Evolutionary conservation across 2,113 vertebrate genomes (phyloP), one percentile per base, ranked within the genome.

Genomic region (Pitta sordida): DNA sequence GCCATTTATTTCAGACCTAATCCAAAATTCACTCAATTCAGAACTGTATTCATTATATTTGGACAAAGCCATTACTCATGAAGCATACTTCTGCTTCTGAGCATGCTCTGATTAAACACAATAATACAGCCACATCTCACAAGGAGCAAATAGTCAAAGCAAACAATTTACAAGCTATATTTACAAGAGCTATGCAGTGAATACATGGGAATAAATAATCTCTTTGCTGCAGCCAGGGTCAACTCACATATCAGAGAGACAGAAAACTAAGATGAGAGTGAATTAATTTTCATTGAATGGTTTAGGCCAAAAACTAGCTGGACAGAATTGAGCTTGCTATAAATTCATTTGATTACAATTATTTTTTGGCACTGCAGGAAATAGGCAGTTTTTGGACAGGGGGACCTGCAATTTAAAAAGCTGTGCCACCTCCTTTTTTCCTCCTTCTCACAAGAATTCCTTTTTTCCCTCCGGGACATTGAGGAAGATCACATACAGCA

Each of bases 131-230:
- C 53, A 65, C 59, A 74, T 51, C 46, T 88, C 63, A 49, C 48
- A 41, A 60, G 77, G 49, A 90, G 13, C 34, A 74, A 82, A 60
- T 4, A 91, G 58, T 43, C 80, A 82, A 87, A 79, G 53, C 62
- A 93, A 91, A 65, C 36, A 80, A 63, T 74, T 81, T 88, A 65
- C 59, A 86, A 70, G 79, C 34, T 86, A 63, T 90, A 79, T 83
- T 93, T 90, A 59, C 59, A 75, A 77, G 63, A 73, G 48, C 39
- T 55, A 14, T 39, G 56, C 71, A 74, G 64, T 5, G 48, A 88
- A 43, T 41, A 76, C n/a, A 44, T 15, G 74, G 41, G 24, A 86
- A 91, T 86, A 78, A 43, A 52, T 29, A 84, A 86, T 27, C 32
- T 24, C 15, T 81, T 49, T 78, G 26, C 37, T 75, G 69, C 32